Base-by-base conservation (phyloP, 37 sponge, comb jelly and placozoan species). In the Agelas oroides region DNA sequence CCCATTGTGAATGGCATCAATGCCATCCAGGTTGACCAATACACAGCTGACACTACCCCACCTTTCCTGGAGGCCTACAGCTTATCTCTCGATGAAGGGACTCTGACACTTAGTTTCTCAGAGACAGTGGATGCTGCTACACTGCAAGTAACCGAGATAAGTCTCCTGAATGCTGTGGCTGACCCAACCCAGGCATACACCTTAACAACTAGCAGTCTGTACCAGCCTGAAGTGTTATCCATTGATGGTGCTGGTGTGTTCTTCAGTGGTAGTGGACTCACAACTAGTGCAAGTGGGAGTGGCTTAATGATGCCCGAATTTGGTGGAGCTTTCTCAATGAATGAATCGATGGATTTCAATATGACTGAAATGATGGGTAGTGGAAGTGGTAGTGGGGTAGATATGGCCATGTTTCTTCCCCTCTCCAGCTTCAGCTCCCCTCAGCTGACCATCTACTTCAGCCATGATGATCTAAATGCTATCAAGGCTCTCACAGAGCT, bases 91-190 rank as follows among this genome's bases (percentile, higher is more conserved):
- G 72, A 96, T 77, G 72, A 75, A 61, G 97, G 97, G 23, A 84
- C 75, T 20, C 71, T 96, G 52, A 83, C 87, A 25, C 77, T 96
- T 20, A 69, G 63, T 52, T 96, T 96, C 82, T 86, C 87, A 74
- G 97, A 96, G 71, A 94, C 97, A 30, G 97, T 96, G 2, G 90
- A 96, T 72, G 97, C 88, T 0, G 66, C 87, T 0, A 91, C 92
- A 33, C 89, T 96, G 46, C 75, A 86, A 59, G 90, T 96, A 32
- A 75, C 81, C 19, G 71, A 94, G 46, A 82, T 96, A 6, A 89
- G 89, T n/a, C 73, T 96, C 11, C 74, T 59, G 54, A 88, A 88
- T 63, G 78, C 41, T 18, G 35, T 11, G 0, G 13, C 18, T 18
- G 40, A 40, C 23, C 20, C 61, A 13, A 72, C 81, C 1, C 52